Conservation (phyloP, 2,888 invertebrate species). For the Athalia circularis region DNA sequence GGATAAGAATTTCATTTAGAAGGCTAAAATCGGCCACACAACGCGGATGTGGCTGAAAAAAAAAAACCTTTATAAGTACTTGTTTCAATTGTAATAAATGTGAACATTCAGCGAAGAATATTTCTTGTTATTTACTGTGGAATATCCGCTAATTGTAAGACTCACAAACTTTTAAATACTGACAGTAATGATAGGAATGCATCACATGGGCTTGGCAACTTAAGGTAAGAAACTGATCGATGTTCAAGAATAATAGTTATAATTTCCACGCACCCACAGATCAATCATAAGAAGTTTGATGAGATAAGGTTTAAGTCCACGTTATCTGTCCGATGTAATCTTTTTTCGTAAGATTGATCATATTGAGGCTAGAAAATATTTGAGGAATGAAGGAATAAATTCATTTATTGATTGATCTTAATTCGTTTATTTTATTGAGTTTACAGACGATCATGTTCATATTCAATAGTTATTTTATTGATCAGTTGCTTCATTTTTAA, state of each 20-base stretch:
- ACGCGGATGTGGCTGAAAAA: conserved; percentile 9
- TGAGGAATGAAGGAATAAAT: too few relatives aligned
- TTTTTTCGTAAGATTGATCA: too few relatives aligned
- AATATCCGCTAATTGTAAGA: background rate
- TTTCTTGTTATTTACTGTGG: conserved; percentile 14
- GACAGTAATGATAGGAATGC: background rate
- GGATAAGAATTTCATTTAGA: conserved; percentile 13
- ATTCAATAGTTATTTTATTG: too few relatives aligned
- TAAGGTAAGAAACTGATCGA: background rate
- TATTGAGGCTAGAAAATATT: too few relatives aligned
- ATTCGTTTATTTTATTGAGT: too few relatives aligned
- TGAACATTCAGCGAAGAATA: conserved; percentile 26
- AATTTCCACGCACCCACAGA: background rate
- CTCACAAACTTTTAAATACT: background rate
- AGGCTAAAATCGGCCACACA: background rate
- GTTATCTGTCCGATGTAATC: background rate
- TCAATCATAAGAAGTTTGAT: background rate
- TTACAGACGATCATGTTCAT: too few relatives aligned
- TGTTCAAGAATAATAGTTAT: too few relatives aligned
- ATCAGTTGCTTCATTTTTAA: too few relatives aligned
- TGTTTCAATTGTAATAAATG: conserved; percentile 39
- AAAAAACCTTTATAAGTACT: conserved; percentile 28
- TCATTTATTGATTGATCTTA: too few relatives aligned
- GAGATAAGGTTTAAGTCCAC: background rate
- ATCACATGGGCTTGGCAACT: background rate